These are phyloP conservation scores for Alectoris magna DNA, from an alignment of 2,797 vertebrate species.

Conservation along the genomic window DNA sequence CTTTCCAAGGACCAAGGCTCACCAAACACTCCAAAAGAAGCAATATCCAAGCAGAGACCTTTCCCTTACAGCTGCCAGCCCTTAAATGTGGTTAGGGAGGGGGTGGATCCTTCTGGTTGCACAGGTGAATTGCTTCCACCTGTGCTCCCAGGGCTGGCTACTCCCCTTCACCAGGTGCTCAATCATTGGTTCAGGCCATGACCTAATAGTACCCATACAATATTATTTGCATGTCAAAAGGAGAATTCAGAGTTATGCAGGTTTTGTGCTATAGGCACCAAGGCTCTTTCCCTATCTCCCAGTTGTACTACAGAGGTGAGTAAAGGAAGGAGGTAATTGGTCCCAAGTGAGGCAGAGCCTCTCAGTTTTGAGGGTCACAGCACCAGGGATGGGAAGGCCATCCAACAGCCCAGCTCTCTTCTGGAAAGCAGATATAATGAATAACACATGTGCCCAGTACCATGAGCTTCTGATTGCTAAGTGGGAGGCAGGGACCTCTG, in stretches of 20 bases:
- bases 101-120: no score
- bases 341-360: not conserved
- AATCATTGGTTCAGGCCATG: no score
- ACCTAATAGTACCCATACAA: no score
- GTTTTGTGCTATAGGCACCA: not conserved
- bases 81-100: no score
- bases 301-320: not conserved
- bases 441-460: no score
- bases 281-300: not conserved
- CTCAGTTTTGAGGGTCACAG: accelerated
- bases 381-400: not conserved
- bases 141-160: no score
- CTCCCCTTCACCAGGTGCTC: no score
- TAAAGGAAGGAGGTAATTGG: not conserved
- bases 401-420: not conserved
- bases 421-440: not conserved
- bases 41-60: no score
- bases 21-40: no score
- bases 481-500: accelerated
- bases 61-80: no score
- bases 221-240: accelerated
- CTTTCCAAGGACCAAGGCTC: no score
- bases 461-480: not conserved
- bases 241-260: not conserved
- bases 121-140: no score